Evolutionary conservation across 2,113 vertebrate genomes (phyloP).

Genomic region (Chascanopsetta lugubris): DNA sequence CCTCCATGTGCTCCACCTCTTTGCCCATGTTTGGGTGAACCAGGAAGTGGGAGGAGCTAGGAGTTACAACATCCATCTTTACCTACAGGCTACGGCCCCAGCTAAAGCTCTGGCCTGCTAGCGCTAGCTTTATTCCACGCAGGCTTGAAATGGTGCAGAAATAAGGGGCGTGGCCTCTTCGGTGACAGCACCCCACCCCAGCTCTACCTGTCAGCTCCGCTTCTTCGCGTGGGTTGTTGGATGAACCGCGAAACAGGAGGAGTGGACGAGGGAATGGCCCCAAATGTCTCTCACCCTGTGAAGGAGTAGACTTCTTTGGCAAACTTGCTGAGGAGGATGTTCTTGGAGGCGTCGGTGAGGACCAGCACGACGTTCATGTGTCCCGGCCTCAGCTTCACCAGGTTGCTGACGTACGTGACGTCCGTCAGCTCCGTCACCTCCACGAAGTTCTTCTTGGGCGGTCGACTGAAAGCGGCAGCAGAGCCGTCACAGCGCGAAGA

Average conservation of each 20-base stretch:
- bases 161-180: too few species aligned
- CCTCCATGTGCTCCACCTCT: too few species aligned
- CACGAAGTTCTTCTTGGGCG: slow-evolving; percentile 93
- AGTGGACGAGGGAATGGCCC: not conserved
- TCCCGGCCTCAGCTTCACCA: slow-evolving; percentile 92
- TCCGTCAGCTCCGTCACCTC: slow-evolving; percentile 96
- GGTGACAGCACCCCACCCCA: too few species aligned
- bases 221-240: too few species aligned
- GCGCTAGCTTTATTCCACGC: too few species aligned
- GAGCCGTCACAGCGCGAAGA: not conserved
- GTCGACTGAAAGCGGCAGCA: slow-evolving; percentile 72
- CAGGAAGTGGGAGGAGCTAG: too few species aligned
- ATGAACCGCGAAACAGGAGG: not conserved
- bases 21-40: too few species aligned
- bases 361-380: slow-evolving; percentile 98
- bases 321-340: slow-evolving; percentile 93
- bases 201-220: too few species aligned
- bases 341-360: slow-evolving; percentile 91
- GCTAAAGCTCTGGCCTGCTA: too few species aligned
- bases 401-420: slow-evolving; percentile 94
- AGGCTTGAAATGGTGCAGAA: too few species aligned
- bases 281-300: slow-evolving; percentile 84
- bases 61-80: too few species aligned
- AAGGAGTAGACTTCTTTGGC: slow-evolving; percentile 96
- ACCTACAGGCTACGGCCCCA: too few species aligned